These are phyloP conservation scores for Lymantria dispar DNA, from an alignment of 2,888 invertebrate species.

Conservation along the genomic window DNA sequence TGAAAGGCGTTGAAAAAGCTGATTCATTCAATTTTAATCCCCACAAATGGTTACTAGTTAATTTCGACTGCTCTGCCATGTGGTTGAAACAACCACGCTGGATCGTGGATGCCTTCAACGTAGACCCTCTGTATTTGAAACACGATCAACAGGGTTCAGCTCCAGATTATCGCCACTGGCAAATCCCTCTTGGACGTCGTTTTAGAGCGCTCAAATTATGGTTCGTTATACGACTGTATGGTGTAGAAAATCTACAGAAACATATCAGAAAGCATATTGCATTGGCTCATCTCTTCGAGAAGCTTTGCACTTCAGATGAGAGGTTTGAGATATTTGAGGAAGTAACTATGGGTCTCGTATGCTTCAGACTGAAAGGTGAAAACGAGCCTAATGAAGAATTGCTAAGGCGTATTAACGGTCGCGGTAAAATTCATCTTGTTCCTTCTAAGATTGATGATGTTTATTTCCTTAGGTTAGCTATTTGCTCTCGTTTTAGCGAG, in stretches of 20 bases:
- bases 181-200: conserved; percentile 96
- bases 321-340: conserved; percentile 95
- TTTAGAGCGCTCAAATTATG: conserved; percentile 96
- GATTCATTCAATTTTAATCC: conserved; percentile 99
- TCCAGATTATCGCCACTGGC: conserved; percentile 98
- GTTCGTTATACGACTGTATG: conserved; percentile 96
- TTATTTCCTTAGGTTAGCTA: conserved; percentile 94
- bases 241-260: conserved; percentile 92
- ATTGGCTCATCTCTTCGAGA: conserved; percentile 94
- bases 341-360: conserved; percentile 96
- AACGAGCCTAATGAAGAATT: conserved; percentile 93
- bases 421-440: conserved; percentile 95
- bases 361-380: conserved; percentile 94
- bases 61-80: conserved; percentile 99
- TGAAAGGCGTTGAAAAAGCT: conserved; percentile 94
- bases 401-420: conserved; percentile 92
- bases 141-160: conserved; percentile 95
- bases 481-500: conserved; percentile 93
- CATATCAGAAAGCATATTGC: conserved; percentile 93
- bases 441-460: conserved; percentile 93
- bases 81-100: conserved; percentile 96
- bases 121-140: conserved; percentile 97
- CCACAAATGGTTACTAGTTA: conserved; percentile 99
- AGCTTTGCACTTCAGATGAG: conserved; percentile 87
- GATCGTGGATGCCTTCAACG: conserved; percentile 97